Conservation (phyloP, 2,113 vertebrate genomes). For the Gasterosteus nipponicus region DNA sequence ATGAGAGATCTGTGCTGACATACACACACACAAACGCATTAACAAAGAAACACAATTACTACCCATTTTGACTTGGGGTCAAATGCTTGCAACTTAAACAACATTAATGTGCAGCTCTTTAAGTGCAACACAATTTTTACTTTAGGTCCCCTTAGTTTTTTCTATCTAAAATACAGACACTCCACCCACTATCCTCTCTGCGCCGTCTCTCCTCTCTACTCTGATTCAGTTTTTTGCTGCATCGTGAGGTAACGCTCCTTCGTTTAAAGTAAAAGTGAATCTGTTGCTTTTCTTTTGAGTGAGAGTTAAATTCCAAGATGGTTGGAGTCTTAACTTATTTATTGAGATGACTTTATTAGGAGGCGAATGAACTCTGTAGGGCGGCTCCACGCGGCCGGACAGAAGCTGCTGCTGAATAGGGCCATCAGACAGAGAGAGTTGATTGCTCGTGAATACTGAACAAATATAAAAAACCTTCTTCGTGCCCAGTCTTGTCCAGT, state of each 20-base stretch:
- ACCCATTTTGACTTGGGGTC: conserved; percentile 14
- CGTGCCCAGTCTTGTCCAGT: background rate
- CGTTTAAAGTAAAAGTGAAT: conserved; percentile 21
- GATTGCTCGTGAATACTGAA: no score
- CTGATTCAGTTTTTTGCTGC: conserved; percentile 12
- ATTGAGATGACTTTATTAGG: conserved; percentile 47
- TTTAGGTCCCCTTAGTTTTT: background rate
- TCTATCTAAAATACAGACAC: background rate
- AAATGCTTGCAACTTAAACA: conserved; percentile 33
- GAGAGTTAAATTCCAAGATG: conserved; percentile 22
- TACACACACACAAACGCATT: background rate
- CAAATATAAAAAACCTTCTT: no score
- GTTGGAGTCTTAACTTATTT: conserved; percentile 24
- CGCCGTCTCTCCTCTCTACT: conserved; percentile 9
- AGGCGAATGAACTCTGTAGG: conserved; percentile 43
- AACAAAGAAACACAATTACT: background rate
- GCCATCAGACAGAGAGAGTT: conserved; percentile 39
- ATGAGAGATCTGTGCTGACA: conserved; percentile 37
- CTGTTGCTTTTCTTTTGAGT: background rate
- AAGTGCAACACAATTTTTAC: conserved; percentile 12
- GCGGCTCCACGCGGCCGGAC: conserved; percentile 26
- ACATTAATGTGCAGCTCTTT: conserved; percentile 45
- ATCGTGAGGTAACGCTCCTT: conserved; percentile 4
- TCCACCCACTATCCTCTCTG: background rate
- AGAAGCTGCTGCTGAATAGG: conserved; percentile 17